Conservation (phyloP, 2,797 vertebrate species). For the Tinamus major region DNA sequence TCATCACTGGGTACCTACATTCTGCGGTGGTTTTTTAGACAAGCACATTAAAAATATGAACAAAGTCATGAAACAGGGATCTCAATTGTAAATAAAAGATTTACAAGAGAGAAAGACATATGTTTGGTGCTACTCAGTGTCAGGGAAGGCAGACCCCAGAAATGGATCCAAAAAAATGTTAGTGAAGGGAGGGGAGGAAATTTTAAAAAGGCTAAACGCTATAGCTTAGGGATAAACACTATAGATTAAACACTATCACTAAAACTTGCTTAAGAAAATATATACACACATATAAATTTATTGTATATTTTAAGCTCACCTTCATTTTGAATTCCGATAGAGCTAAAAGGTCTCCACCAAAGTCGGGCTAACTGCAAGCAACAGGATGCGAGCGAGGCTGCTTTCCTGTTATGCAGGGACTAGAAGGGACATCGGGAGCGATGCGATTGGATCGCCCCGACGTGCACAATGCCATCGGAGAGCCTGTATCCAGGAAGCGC, state of each 20-base stretch:
- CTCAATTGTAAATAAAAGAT: not conserved
- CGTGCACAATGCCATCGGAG: not conserved
- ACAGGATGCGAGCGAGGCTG: slow-evolving; percentile 70
- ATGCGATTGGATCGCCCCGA: slow-evolving; percentile 60
- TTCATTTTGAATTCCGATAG: slow-evolving; percentile 75
- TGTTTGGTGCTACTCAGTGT: not conserved
- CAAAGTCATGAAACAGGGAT: not conserved
- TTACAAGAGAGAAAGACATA: fast-evolving
- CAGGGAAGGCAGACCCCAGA: not conserved
- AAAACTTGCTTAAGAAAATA: not conserved
- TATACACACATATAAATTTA: too few relatives aligned
- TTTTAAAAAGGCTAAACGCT: not conserved
- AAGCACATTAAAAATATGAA: not conserved
- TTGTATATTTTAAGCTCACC: slow-evolving; percentile 71
- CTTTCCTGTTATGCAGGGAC: slow-evolving; percentile 70
- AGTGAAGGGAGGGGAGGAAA: not conserved
- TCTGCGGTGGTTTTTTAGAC: not conserved
- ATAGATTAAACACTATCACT: not conserved
- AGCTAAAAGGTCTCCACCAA: slow-evolving; percentile 26
- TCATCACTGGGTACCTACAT: fast-evolving
- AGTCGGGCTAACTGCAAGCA: slow-evolving; percentile 59
- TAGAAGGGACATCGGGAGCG: slow-evolving; percentile 34
- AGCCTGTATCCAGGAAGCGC: slow-evolving; percentile 52
- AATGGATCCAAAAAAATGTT: not conserved
- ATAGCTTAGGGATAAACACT: not conserved